Evolutionary conservation across 2,888 invertebrate genomes (phyloP), one percentile per base, ranked within the genome.

Genomic region (Suillia variegata): DNA sequence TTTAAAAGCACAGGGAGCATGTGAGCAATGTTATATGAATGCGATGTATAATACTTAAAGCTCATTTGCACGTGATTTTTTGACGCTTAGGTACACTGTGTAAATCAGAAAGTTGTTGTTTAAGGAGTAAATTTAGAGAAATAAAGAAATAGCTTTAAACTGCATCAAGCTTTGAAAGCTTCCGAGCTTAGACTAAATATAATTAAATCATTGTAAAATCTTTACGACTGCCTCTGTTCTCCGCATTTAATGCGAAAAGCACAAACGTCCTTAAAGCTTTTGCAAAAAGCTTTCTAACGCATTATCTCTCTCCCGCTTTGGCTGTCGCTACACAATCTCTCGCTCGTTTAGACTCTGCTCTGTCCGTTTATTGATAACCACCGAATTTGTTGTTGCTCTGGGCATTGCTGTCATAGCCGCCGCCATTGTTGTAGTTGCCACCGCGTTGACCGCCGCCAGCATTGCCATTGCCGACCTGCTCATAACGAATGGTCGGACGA

Each of bases 401-500:
- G 63, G 75, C 74, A 26, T 76, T 77, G 67, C 64, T 74, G 54
- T 78, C 72, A 54, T 80, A 78, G 48, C 80, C 80, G 56, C 66
- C 67, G 59, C 68, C 69, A 62, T 50, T 54, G 55, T 55, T 55
- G 48, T 63, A 62, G 53, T 62, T 62, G 56, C 57, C 61, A 42
- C 64, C 74, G 59, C 71, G 69, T 64, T 73, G 70, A 45, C 71
- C 68, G 18, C 65, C 50, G 31, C 69, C 70, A 15, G 65, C 69
- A 31, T 62, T 70, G 24, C 73, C 67, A 38, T 63, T 71, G 58
- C 65, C 69, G 24, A 84, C 84, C 70, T 88, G 87, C 76, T 89
- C 88, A 76, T 89, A 89, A 1, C 87, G 85, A 61, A 89, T 87
- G 68, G 84, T 86, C 15, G 90, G 89, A 64, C 85, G 85, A 82